Evolutionary conservation across 2,797 vertebrate genomes (phyloP).

Genomic region (Chelon labrosus): DNA sequence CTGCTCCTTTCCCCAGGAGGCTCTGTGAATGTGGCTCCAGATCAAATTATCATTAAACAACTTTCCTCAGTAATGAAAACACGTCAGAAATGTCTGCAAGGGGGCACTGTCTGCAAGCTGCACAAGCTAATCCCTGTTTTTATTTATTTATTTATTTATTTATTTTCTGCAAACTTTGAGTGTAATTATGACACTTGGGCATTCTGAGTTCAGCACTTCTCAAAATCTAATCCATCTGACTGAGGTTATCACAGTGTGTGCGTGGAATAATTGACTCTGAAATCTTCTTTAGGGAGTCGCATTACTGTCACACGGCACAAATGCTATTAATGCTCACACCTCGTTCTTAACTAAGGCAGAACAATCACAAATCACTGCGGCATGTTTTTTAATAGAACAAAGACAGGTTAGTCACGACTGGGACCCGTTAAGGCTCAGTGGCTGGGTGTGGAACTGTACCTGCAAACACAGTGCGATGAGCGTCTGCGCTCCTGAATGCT

Average conservation of each 20-base stretch:
- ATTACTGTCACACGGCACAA: slow-evolving; percentile 11
- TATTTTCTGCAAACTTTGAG: slow-evolving; percentile 48
- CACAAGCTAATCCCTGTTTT: slow-evolving; percentile 58
- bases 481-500: slow-evolving; percentile 76
- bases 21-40: slow-evolving; percentile 52
- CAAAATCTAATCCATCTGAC: slow-evolving; percentile 59
- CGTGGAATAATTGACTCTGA: slow-evolving; percentile 40
- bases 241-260: slow-evolving; percentile 33
- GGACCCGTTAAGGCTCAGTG: slow-evolving; percentile 3
- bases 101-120: slow-evolving; percentile 53
- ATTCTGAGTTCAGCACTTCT: slow-evolving; percentile 38
- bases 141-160: slow-evolving; percentile 27
- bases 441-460: slow-evolving; percentile 60
- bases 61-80: slow-evolving; percentile 67
- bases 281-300: slow-evolving; percentile 11
- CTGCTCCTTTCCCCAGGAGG: slow-evolving; percentile 49
- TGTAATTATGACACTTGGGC: slow-evolving; percentile 56
- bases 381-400: slow-evolving; percentile 4
- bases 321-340: not conserved
- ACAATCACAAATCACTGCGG: slow-evolving; percentile 5
- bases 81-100: slow-evolving; percentile 62
- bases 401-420: not conserved
- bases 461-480: slow-evolving; percentile 61
- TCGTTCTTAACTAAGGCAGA: slow-evolving; percentile 3
- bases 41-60: slow-evolving; percentile 71